Conservation (phyloP, 2,113 vertebrate species). For the Tichodroma muraria region DNA sequence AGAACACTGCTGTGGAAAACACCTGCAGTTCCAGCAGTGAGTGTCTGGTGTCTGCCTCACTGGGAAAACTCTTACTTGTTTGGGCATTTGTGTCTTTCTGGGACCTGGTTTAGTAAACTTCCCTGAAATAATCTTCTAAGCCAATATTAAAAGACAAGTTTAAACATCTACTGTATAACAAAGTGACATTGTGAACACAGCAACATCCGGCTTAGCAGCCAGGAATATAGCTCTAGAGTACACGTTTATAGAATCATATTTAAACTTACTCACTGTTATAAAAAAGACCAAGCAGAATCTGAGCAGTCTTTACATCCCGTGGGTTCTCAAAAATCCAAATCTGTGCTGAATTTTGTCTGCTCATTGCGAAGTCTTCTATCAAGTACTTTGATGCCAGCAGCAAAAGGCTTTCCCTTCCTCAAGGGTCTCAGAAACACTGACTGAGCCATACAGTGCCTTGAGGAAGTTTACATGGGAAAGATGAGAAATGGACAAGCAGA, state of each 20-base stretch:
- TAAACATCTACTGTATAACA: neutral
- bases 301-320: neutral
- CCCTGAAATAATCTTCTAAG: neutral
- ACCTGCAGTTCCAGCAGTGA: neutral
- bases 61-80: neutral
- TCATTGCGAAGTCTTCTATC: neutral
- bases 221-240: neutral
- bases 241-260: neutral
- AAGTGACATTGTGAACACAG: neutral
- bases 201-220: neutral
- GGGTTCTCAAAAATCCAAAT: neutral
- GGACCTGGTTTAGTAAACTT: neutral
- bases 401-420: neutral
- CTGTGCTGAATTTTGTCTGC: neutral
- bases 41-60: neutral
- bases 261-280: neutral
- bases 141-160: neutral
- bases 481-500: neutral
- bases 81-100: neutral
- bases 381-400: neutral
- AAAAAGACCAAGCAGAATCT: neutral
- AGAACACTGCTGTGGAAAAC: neutral
- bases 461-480: neutral
- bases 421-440: neutral
- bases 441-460: neutral